Evolutionary conservation across 1,140 invertebrate species (phyloP), one percentile per base, ranked within the genome.

Genomic region (Argopecten irradians): DNA sequence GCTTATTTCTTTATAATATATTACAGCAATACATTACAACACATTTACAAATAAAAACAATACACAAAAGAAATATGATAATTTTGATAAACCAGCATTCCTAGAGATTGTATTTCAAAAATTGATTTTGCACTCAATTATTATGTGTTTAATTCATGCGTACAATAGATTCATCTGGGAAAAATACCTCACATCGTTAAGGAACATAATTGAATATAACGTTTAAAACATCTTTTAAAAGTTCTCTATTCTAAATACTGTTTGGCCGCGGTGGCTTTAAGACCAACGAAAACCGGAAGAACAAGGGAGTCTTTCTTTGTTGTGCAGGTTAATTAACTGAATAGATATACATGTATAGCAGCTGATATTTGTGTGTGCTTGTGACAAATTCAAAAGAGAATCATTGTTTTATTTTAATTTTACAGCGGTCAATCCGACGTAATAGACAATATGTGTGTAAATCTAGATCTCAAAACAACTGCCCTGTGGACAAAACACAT

Each of bases 401-500:
- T 55, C 32, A 82, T 71, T 1, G 28, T 34, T 88, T 86, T 11
- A 32, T 88, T 87, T 88, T 39, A 3, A n/a, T 83, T 35, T 91
- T 91, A 5, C 93, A 99, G 96, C 96, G 99, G 86, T 99, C 98
- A 8, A 99, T 99, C 43, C 96, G 99, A 28, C 96, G 98, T 16
- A 98, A 98, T 93, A 97, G 98, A 0, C 97, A 98, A 91, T 99
- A 99, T 94, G 97, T 98, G 1, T 99, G 99, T 96, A 99, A 99
- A 95, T 98, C 98, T 0, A 97, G 98, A 90, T 97, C 97, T 19
- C 97, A 98, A 91, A 97, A 97, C 0, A 9, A 93, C 87, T 99
- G 99, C 93, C 96, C 98, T 22, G 98, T 99, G 7, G 99, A 99
- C 95, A 99, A 99, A 95, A 98, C 98, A 0, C 97, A 97, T 93